A percentile compares a stretch with the other conserved stretches of the same genome.
Evolutionary conservation across 2,113 vertebrate genomes (phyloP).

Genomic region (Pseudopodoces humilis): DNA sequence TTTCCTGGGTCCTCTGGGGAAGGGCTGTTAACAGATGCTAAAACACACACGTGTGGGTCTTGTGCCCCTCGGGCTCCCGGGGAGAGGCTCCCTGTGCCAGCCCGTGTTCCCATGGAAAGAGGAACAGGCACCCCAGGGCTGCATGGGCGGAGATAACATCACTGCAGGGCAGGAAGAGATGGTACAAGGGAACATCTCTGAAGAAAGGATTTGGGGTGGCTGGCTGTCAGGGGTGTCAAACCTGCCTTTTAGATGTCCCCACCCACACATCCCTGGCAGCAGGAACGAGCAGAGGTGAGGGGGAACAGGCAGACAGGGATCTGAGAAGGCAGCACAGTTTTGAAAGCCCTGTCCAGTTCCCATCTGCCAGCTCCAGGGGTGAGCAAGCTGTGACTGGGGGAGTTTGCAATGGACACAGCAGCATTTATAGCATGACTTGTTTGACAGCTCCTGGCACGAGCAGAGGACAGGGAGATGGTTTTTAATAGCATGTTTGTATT

Average conservation of each 20-base stretch:
- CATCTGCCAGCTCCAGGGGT: background rate
- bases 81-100: background rate
- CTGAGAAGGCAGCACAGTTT: background rate
- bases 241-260: background rate
- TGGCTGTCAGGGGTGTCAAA: background rate
- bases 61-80: background rate
- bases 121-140: background rate
- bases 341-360: background rate
- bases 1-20: conserved; percentile 18
- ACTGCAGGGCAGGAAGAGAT: accelerated
- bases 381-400: background rate
- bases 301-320: background rate
- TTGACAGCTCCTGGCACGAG: conserved; percentile 32
- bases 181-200: background rate
- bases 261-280: background rate
- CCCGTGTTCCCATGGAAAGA: background rate
- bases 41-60: background rate
- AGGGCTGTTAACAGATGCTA: conserved; percentile 34
- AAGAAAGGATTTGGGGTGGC: background rate
- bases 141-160: background rate
- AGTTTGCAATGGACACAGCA: background rate
- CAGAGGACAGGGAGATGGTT: background rate
- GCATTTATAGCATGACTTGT: background rate
- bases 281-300: background rate
- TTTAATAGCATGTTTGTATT: conserved; percentile 13